Evolutionary conservation across 2,797 vertebrate genomes (phyloP).

Genomic region (Delichon dasypus): DNA sequence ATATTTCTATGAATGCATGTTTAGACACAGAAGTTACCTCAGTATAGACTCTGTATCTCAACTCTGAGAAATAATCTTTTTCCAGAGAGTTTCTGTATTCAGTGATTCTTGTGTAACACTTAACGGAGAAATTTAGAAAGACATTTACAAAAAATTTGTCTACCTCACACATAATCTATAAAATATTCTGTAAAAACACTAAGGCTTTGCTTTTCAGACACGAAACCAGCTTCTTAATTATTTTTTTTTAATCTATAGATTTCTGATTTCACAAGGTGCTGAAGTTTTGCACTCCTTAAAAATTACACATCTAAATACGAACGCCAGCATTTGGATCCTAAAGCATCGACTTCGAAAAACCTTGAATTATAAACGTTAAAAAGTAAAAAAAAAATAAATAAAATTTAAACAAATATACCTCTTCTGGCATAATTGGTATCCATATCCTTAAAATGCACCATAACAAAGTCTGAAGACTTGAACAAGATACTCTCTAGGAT

Average conservation of each 20-base stretch:
- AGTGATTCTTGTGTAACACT: neutral
- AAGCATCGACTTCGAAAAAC: neutral
- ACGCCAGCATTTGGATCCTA: neutral
- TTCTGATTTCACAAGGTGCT: neutral
- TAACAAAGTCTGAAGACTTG: conserved; percentile 95
- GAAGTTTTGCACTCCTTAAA: neutral
- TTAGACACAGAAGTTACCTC: neutral
- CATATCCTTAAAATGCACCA: conserved; percentile 98
- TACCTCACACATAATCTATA: neutral
- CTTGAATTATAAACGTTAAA: neutral
- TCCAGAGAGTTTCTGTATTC: neutral
- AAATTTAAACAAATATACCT: conserved; percentile 78
- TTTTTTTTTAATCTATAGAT: neutral
- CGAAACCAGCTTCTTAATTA: neutral
- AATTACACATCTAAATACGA: neutral
- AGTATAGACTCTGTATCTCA: neutral
- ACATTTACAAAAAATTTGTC: neutral
- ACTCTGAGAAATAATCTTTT: neutral
- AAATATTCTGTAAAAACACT: neutral
- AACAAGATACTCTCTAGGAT: conserved; percentile 98
- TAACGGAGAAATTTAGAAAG: neutral
- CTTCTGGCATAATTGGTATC: conserved; percentile 95
- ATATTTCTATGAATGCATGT: neutral
- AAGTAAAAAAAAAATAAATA: neutral
- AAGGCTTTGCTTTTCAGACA: neutral